Conservation (phyloP, 2,797 vertebrate genomes). For the Ibycter americanus region DNA sequence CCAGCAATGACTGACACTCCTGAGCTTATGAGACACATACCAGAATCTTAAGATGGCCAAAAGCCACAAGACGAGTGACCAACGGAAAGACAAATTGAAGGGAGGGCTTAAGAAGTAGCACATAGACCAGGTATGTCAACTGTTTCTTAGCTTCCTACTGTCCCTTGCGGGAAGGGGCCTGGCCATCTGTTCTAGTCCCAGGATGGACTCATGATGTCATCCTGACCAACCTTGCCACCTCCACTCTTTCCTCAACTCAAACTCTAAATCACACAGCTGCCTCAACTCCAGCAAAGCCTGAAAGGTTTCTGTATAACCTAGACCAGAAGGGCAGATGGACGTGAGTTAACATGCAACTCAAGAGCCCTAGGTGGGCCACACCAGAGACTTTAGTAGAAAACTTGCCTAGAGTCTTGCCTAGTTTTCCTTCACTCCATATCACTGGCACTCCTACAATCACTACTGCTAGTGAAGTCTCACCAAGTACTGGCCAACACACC, state of each 20-base stretch:
- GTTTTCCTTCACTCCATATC: neutral
- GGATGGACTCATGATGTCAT: neutral
- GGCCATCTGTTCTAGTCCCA: neutral
- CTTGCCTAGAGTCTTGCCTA: neutral
- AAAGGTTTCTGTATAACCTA: neutral
- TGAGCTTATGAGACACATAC: rapidly evolving
- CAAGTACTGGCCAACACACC: neutral
- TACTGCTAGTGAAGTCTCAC: neutral
- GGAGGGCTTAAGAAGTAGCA: neutral
- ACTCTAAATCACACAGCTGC: neutral
- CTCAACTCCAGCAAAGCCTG: neutral
- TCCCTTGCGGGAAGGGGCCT: neutral
- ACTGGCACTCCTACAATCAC: neutral
- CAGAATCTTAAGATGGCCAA: neutral
- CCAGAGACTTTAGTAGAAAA: neutral
- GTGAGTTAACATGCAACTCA: neutral
- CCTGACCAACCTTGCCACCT: neutral
- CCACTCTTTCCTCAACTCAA: neutral
- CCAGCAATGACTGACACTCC: neutral
- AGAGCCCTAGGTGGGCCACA: neutral
- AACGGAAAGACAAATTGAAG: neutral
- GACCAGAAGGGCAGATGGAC: neutral
- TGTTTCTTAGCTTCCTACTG: neutral
- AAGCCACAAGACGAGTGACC: neutral
- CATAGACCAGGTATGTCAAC: neutral